A percentile compares a stretch with the other conserved stretches of the same genome.
phyloP scores from a whole-genome alignment of 1,140 invertebrate genomes.

The Drosophila tani region DNA sequence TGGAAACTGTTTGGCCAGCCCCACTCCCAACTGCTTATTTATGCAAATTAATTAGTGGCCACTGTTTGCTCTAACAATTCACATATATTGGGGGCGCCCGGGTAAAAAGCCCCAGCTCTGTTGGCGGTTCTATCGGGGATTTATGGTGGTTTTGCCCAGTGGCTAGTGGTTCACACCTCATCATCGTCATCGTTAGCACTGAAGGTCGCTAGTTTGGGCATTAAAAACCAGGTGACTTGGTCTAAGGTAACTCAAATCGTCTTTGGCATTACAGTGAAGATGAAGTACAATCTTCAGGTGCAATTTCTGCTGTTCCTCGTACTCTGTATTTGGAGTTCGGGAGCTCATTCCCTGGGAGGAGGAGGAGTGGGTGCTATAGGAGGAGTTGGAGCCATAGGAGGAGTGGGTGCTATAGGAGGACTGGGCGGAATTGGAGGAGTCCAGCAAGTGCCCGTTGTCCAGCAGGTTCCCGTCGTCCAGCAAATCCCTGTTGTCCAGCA shows the following conservation, averaged over 20 bases:
- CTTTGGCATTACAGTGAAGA: constrained; percentile 37
- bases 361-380: constrained; percentile 31
- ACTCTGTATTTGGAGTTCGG: constrained; percentile 3
- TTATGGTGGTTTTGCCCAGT: constrained; percentile 46
- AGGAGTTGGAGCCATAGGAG: constrained; percentile 21
- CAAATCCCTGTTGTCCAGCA: constrained; percentile 60
- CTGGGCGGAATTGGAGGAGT: constrained; percentile 20
- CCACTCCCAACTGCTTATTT: constrained; percentile 60
- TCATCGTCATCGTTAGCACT: constrained; percentile 22
- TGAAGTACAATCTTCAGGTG: constrained; percentile 35
- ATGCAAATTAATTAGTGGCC: constrained; percentile 78
- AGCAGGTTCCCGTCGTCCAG: constrained; percentile 59
- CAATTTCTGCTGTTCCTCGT: constrained; percentile 41
- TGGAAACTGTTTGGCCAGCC: constrained; percentile 34
- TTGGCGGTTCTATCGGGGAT: constrained; percentile 23
- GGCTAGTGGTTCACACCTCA: constrained; percentile 61
- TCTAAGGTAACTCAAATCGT: constrained; percentile 39
- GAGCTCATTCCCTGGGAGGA: constrained; percentile 21
- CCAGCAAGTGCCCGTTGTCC: constrained; percentile 55
- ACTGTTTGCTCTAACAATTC: constrained; percentile 65
- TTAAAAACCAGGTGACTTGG: constrained; percentile 44
- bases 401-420: constrained; percentile 19
- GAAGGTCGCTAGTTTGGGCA: constrained; percentile 62
- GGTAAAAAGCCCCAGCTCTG: constrained; percentile 25
- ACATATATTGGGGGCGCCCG: constrained; percentile 37